These are phyloP conservation scores for Cepphus grylle DNA, from an alignment of 2,113 vertebrate genomes.

Conservation along the genomic window DNA sequence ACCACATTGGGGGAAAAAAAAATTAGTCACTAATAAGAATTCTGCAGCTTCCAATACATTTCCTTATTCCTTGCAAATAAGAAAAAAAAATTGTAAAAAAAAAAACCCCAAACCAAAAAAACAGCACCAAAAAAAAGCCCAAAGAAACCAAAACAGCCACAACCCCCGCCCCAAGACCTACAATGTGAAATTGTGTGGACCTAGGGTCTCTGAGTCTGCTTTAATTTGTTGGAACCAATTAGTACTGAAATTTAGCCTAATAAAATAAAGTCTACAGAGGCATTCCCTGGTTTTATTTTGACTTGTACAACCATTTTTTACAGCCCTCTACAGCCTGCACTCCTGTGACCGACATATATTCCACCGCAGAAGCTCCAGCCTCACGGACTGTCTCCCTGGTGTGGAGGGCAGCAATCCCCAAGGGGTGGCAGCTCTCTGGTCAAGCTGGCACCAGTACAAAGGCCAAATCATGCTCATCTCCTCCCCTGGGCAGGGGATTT, in stretches of 20 bases:
- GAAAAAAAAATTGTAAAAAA: background rate
- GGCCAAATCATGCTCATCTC: background rate
- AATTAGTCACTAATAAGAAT: background rate
- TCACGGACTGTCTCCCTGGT: rapidly evolving
- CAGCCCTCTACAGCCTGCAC: background rate
- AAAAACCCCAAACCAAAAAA: background rate
- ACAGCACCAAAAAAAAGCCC: background rate
- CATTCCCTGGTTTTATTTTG: background rate
- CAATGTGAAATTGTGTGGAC: background rate
- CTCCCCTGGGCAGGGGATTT: background rate
- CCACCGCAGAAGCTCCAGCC: background rate
- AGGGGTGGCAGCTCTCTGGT: background rate
- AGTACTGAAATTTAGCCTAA: background rate
- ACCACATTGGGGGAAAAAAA: background rate
- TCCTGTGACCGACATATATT: background rate
- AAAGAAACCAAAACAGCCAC: background rate
- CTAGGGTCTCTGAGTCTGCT: background rate
- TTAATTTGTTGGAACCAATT: background rate
- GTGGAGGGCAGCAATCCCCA: background rate
- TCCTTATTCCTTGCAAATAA: background rate
- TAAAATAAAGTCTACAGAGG: background rate
- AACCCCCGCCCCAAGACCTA: no score
- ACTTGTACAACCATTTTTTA: background rate
- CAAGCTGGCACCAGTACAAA: background rate
- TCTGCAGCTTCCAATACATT: background rate